phyloP scores from a whole-genome alignment of 1,140 invertebrate species.

The Ips nitidus region DNA sequence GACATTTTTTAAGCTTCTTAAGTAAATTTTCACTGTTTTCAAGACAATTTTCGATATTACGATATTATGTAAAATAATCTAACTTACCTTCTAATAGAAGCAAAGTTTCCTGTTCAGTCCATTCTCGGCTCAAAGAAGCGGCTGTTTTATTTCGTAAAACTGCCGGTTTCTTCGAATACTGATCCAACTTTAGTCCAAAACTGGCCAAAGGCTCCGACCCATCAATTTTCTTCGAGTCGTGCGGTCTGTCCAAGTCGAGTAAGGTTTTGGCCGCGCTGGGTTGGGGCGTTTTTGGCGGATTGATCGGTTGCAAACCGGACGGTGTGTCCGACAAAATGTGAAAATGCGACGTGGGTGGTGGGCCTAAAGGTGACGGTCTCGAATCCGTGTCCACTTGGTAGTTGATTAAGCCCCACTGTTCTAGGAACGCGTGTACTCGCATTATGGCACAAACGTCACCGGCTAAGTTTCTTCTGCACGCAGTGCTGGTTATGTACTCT shows the following conservation, averaged over 20 bases:
- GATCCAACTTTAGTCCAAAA: constrained; percentile 92
- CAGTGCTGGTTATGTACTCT: constrained; percentile 98
- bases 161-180: constrained; percentile 80
- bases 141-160: constrained; percentile 76
- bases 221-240: constrained; percentile 54
- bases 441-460: constrained; percentile 99
- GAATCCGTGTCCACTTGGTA: constrained; percentile 95
- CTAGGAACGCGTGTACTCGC: constrained; percentile 97
- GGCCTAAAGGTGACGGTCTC: constrained; percentile 95
- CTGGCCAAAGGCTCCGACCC: constrained; percentile 41
- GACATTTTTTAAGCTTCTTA: too few species aligned
- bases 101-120: constrained; percentile 98
- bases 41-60: too few species aligned
- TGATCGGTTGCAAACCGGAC: constrained; percentile 91
- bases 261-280: constrained; percentile 84
- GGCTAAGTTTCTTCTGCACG: constrained; percentile 94
- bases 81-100: constrained; percentile 83
- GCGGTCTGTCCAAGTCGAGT: constrained; percentile 69
- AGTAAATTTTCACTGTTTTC: too few species aligned
- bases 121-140: constrained; percentile 84
- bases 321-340: constrained; percentile 98
- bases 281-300: constrained; percentile 83
- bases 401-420: constrained; percentile 99
- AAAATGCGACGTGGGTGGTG: constrained; percentile 99
- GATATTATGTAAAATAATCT: too few species aligned